These are phyloP conservation scores for Squalus acanthias DNA, from an alignment of 2,797 vertebrate genomes.

Conservation along the genomic window DNA sequence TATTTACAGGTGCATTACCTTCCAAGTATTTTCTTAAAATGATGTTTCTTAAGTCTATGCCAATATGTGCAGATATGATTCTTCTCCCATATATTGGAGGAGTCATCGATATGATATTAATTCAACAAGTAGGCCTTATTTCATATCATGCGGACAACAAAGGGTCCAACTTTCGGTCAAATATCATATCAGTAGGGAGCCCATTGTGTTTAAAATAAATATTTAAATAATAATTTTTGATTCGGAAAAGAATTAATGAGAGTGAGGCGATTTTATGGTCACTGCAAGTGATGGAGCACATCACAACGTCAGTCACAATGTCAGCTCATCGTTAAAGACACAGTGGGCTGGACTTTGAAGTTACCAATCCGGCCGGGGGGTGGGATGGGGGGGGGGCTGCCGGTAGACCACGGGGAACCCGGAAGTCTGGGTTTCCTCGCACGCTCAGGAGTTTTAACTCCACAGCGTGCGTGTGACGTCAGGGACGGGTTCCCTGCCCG, in stretches of 20 bases:
- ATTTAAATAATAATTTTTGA: background rate
- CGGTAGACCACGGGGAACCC: too few species aligned
- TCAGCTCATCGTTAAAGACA: background rate
- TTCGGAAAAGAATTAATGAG: background rate
- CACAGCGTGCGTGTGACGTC: too few species aligned
- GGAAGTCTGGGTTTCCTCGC: too few species aligned
- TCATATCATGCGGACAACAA: background rate
- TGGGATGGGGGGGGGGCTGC: too few species aligned
- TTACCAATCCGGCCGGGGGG: too few species aligned
- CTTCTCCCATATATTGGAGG: background rate
- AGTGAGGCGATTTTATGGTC: background rate
- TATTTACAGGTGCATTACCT: background rate
- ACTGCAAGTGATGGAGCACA: background rate
- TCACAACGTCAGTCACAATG: background rate
- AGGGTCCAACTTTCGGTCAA: background rate
- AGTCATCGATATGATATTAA: background rate
- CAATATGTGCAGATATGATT: background rate
- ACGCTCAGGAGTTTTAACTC: too few species aligned
- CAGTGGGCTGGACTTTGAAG: too few species aligned
- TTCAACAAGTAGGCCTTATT: background rate
- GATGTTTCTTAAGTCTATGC: background rate
- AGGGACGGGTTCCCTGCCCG: too few species aligned
- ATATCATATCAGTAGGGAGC: background rate
- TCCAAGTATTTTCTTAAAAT: background rate
- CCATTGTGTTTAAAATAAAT: background rate